Evolutionary conservation across 2,797 vertebrate species (phyloP).

Genomic region (Florisuga fusca): DNA sequence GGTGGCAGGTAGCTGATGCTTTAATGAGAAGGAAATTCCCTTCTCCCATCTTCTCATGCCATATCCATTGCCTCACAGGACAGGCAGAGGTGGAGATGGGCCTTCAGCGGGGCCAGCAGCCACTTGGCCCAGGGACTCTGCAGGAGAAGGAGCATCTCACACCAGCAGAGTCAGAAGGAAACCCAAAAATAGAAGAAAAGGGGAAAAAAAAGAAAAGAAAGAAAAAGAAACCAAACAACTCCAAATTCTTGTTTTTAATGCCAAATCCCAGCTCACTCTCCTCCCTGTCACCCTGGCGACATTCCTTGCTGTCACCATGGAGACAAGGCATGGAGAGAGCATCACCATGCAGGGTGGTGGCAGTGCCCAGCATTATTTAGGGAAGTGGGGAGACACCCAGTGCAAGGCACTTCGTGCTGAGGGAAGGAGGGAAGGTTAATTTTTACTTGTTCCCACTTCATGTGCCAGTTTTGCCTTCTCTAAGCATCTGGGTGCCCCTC

Average conservation of each 20-base stretch:
- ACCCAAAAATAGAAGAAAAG: constrained; percentile 26
- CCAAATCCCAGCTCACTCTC: constrained; percentile 43
- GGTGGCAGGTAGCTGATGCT: neutral
- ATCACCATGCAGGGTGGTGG: constrained; percentile 41
- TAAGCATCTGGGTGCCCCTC: neutral
- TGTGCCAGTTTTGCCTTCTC: constrained; percentile 18
- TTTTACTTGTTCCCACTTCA: constrained; percentile 57
- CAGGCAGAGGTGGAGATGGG: neutral
- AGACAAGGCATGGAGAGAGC: constrained; percentile 67
- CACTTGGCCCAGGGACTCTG: neutral
- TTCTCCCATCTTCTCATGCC: neutral
- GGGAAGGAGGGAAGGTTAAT: constrained; percentile 56
- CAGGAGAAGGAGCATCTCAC: neutral
- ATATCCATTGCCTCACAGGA: fast-evolving
- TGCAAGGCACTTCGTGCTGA: constrained; percentile 26
- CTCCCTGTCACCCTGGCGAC: constrained; percentile 71
- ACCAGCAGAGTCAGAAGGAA: neutral
- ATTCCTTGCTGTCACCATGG: constrained; percentile 68
- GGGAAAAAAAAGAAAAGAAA: neutral
- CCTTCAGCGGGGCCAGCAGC: neutral
- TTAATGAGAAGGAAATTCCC: neutral
- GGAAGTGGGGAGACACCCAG: constrained; percentile 72
- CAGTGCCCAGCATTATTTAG: constrained; percentile 67
- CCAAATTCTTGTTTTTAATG: constrained; percentile 57
- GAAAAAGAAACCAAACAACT: neutral